Evolutionary conservation across 2,797 vertebrate genomes (phyloP).

Genomic region (Carapus acus): DNA sequence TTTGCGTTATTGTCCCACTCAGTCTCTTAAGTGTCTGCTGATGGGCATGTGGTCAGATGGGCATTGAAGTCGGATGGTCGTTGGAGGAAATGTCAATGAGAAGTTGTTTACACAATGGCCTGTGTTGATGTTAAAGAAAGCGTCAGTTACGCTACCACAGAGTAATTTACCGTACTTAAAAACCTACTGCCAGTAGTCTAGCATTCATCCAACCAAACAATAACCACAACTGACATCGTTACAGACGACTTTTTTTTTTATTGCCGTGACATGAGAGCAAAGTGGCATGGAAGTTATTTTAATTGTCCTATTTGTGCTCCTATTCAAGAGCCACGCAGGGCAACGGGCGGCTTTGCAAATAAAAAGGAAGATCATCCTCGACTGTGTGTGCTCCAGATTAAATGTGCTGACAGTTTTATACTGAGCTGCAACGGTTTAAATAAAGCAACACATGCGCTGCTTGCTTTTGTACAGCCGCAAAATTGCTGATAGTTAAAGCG

Average conservation of each 20-base stretch:
- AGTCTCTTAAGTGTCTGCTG: too few species aligned
- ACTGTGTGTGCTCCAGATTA: constrained; percentile 57
- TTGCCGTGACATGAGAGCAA: constrained; percentile 5
- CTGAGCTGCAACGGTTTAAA: constrained; percentile 57
- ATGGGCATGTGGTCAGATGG: too few species aligned
- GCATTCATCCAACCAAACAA: too few species aligned
- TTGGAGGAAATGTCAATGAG: too few species aligned
- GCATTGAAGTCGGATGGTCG: too few species aligned
- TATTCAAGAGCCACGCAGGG: constrained; percentile 34
- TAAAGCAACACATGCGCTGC: constrained; percentile 45
- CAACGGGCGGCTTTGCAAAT: constrained; percentile 46
- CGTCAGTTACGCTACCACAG: too few species aligned
- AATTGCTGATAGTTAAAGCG: constrained; percentile 60
- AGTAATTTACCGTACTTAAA: too few species aligned
- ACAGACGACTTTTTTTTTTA: constrained; percentile 2
- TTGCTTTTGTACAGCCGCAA: constrained; percentile 46
- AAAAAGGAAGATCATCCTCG: constrained; percentile 38
- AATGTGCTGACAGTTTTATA: constrained; percentile 67
- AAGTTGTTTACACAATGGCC: too few species aligned
- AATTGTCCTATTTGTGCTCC: constrained; percentile 17
- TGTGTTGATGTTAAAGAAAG: too few species aligned
- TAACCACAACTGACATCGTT: not conserved
- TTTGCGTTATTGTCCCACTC: too few species aligned
- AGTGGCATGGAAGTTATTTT: constrained; percentile 22
- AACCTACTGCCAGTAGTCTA: too few species aligned